Base-by-base conservation (phyloP, 2,113 vertebrate species). In the Myiozetetes cayanensis region DNA sequence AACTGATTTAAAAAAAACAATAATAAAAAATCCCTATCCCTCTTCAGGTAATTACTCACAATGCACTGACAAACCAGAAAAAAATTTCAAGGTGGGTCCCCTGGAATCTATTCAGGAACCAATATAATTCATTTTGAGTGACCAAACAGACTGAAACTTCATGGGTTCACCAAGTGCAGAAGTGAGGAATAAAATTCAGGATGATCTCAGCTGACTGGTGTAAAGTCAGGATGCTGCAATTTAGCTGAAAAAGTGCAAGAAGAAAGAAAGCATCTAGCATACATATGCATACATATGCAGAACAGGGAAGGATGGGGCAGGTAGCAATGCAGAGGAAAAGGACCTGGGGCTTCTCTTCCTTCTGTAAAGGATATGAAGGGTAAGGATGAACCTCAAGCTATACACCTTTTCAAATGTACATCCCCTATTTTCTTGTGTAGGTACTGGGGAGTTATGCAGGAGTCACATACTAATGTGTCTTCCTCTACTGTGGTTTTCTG, bases 391-490 rank as follows among this genome's bases (percentile, higher is more conserved):
- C 49, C 55, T 95, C 31, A 53, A 52, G 17, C 31, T 70, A 66
- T 41, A 80, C 8, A 5, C 24, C 25, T 85, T 81, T 87, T 85
- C 41, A 87, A 77, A 23, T 0, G 1, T 25, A 46, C 33, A 23
- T 68, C 10, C 37, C 20, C 10, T 14, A 11, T 68, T 70, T 84
- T 61, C 65, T 73, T 76, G 9, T 37, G 46, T 37, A 50, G 39
- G 4, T 67, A 73, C 23, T 20, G 11, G 5, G 24, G 24, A 78
- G 24, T 72, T 41, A 31, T 50, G 50, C 4, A 90, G 47, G 11
- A 55, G 18, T 46, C 66, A 52, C 24, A 46, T 9, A 49, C 9
- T 70, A 23, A 12, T 8, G 12, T 0, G 0, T 13, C 43, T 52
- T 79, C n/a, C 35, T 67, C 75, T 55, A 20, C 49, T 63, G 31